Evolutionary conservation across 2,888 invertebrate species (phyloP), one percentile per base, ranked within the genome.

Genomic region (Melikaiella ostensackeni): DNA sequence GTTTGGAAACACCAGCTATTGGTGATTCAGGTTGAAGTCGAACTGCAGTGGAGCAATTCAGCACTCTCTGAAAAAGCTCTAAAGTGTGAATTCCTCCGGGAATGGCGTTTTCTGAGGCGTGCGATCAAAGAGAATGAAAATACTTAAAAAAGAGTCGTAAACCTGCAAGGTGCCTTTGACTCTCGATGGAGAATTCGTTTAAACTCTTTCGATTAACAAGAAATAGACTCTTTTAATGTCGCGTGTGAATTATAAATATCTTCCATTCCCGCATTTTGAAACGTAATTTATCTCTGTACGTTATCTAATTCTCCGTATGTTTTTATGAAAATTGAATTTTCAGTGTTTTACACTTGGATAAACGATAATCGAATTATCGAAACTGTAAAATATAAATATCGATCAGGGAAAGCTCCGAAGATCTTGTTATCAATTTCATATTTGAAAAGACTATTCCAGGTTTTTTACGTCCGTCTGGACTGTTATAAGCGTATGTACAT

Each of bases 401-500:
- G 21, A n/a, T 16, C 2, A 42, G 16, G 24, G 21, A n/a, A 21
- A 38, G 16, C 24, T 27, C 16, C 42, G 16, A 5, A 42, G 24
- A 38, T 13, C n/a, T 19, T 38, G 63, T 64, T 64, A 64, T 33
- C 35, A 24, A 38, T 21, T 64, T 64, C 19, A 38, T 24, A 21
- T 64, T 42, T 46, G 42, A 42, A 27, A 24, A 6, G 24, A 66
- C 38, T 16, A 16, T 64, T 64, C 2, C 42, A 46, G 46, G 30
- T 70, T 70, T 70, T 70, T 19, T 70, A 70, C 46, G 7, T 50
- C 27, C 30, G 19, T 50, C 30, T 46, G 16, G 7, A 66, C 42
- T 30, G 30, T 50, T 24, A 70, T 70, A 70, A 70, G 50, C 46
- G 9, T 70, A 50, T 70, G 70, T 70, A 70, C 30, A 70, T 70